phyloP scores from a whole-genome alignment of 2,797 vertebrate species.

The Spinibarbus caldwelli region DNA sequence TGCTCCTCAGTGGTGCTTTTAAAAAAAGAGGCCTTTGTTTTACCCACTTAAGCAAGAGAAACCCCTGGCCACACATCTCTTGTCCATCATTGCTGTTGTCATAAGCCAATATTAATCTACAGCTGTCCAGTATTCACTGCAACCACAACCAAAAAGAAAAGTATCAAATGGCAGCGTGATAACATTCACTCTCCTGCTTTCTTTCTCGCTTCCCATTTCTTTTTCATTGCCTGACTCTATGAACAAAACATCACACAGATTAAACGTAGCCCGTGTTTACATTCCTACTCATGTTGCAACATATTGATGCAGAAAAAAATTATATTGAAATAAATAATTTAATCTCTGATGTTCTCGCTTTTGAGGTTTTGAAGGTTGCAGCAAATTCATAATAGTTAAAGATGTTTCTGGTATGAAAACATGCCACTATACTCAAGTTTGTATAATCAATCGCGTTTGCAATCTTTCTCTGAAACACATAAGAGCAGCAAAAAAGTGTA shows the following conservation, averaged over 20 bases:
- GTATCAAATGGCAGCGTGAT: slow-evolving; percentile 61
- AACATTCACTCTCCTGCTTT: slow-evolving; percentile 52
- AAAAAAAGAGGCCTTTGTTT: slow-evolving; percentile 54
- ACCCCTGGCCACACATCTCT: slow-evolving; percentile 65
- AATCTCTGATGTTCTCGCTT: background rate
- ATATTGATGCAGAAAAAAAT: background rate
- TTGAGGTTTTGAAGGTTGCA: slow-evolving; percentile 29
- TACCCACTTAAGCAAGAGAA: slow-evolving; percentile 46
- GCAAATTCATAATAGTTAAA: background rate
- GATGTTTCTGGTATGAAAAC: background rate
- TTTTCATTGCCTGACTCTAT: slow-evolving; percentile 1
- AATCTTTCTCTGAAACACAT: background rate
- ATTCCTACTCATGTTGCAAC: background rate
- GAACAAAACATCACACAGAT: background rate
- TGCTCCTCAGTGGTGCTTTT: slow-evolving; percentile 32
- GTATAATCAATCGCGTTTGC: background rate
- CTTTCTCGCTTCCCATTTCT: slow-evolving; percentile 11
- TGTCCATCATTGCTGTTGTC: slow-evolving; percentile 70
- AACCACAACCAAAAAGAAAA: slow-evolving; percentile 50
- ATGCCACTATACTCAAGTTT: background rate
- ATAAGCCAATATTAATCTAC: slow-evolving; percentile 72
- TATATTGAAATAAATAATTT: slow-evolving; percentile 5
- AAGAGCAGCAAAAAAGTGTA: background rate
- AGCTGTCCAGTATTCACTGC: slow-evolving; percentile 69
- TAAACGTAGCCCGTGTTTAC: background rate